phyloP scores from a whole-genome alignment of 2,888 invertebrate species.

The Pyrrhia umbra region DNA sequence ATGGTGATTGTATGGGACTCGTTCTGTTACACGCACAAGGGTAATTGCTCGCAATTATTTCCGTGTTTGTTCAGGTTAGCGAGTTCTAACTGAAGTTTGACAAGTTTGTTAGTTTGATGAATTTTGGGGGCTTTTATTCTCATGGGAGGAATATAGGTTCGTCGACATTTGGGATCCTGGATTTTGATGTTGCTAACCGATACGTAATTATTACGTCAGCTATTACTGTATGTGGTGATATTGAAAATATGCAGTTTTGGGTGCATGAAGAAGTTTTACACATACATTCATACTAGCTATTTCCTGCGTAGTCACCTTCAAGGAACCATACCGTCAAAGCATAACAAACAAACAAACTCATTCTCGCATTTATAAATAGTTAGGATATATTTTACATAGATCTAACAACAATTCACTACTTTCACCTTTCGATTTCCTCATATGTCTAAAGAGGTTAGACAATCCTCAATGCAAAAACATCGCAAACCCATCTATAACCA shows the following conservation, averaged over 20 bases:
- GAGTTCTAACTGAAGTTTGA: conserved; percentile 23
- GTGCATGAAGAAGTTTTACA: too few species aligned
- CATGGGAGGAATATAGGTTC: not conserved
- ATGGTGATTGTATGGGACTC: conserved; percentile 53
- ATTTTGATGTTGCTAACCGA: not conserved
- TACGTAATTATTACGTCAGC: not conserved
- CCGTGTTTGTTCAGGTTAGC: conserved; percentile 30
- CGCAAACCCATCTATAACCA: conserved; percentile 8
- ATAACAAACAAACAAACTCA: too few species aligned
- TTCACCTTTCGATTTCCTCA: not conserved
- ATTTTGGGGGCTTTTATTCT: conserved; percentile 13
- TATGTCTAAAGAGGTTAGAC: too few species aligned
- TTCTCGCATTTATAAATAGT: too few species aligned
- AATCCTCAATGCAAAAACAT: conserved; percentile 26
- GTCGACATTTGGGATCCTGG: not conserved
- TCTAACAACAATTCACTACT: too few species aligned
- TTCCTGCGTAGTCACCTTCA: too few species aligned
- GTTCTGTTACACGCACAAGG: conserved; percentile 39
- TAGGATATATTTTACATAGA: too few species aligned
- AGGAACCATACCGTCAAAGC: too few species aligned
- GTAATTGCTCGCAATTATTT: conserved; percentile 50
- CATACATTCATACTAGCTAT: too few species aligned
- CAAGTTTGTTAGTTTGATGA: conserved; percentile 18
- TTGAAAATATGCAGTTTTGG: not conserved
- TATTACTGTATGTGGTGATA: not conserved